Conservation (phyloP, 2,888 invertebrate species). For the Acanthoscelides obtectus region DNA sequence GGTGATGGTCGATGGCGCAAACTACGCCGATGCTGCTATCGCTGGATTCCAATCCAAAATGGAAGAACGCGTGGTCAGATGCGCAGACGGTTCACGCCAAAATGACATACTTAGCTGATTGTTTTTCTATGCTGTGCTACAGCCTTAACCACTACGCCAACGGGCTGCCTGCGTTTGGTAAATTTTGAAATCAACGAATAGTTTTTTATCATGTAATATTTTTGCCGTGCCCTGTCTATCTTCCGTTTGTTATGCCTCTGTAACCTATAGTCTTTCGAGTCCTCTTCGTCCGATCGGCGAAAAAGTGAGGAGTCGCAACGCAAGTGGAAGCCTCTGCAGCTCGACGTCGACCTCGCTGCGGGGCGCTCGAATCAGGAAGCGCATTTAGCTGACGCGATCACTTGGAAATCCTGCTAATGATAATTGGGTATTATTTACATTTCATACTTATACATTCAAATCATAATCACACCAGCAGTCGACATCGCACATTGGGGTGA, state of each 20-base stretch:
- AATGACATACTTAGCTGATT: no score
- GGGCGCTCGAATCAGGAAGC: conserved; percentile 24
- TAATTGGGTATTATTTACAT: conserved; percentile 29
- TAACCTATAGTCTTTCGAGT: conserved; percentile 3
- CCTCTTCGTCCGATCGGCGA: conserved; percentile 14
- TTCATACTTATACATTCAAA: conserved; percentile 7
- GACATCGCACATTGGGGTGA: neutral
- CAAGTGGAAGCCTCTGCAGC: conserved; percentile 22
- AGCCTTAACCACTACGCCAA: no score
- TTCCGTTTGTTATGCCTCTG: neutral
- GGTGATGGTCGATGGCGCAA: no score
- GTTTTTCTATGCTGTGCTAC: no score
- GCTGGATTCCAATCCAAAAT: no score
- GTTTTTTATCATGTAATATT: no score
- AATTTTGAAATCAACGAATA: no score
- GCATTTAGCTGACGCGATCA: conserved; percentile 27
- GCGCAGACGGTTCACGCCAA: no score
- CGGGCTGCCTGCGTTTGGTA: no score
- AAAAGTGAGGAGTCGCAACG: conserved; percentile 15
- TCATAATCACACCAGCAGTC: neutral
- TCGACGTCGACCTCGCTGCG: conserved; percentile 9
- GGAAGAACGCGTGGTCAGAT: no score
- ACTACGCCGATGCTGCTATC: no score
- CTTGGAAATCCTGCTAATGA: conserved; percentile 23
- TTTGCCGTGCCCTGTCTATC: no score